phyloP scores from a whole-genome alignment of 1,140 invertebrate genomes.

The Meteorus sp. region DNA sequence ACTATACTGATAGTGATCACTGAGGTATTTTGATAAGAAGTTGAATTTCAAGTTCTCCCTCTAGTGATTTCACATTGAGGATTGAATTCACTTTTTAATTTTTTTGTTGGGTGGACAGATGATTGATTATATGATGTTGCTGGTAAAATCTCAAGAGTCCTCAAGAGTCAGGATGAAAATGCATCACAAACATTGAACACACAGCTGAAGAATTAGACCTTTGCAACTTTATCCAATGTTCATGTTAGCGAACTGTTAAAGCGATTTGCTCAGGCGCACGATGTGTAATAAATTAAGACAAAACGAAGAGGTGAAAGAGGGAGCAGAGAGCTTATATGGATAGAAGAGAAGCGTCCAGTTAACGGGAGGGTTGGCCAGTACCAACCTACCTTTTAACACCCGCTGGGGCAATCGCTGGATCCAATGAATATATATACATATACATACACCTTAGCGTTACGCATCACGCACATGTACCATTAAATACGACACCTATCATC shows the following conservation, averaged over 20 bases:
- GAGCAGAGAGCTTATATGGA: constrained; percentile 26
- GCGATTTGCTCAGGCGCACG: constrained; percentile 35
- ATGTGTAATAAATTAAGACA: constrained; percentile 53
- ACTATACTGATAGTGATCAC: too few relatives aligned
- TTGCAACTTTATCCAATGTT: too few relatives aligned
- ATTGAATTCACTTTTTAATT: too few relatives aligned
- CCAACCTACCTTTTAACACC: constrained; percentile 58
- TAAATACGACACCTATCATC: constrained; percentile 31
- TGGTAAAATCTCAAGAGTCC: too few relatives aligned
- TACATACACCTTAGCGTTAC: constrained; percentile 44
- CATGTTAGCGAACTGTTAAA: constrained; percentile 57
- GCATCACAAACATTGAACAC: too few relatives aligned
- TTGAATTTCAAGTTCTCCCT: too few relatives aligned
- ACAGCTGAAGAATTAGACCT: too few relatives aligned
- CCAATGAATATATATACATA: constrained; percentile 29
- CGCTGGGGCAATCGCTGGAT: constrained; percentile 34
- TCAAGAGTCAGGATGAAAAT: too few relatives aligned
- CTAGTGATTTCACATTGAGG: too few relatives aligned
- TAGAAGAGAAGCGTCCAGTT: constrained; percentile 43
- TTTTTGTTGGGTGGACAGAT: too few relatives aligned
- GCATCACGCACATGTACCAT: constrained; percentile 33
- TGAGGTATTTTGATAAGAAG: too few relatives aligned
- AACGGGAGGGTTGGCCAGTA: constrained; percentile 57
- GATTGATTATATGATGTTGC: too few relatives aligned
- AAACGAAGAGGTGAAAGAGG: constrained; percentile 36